Conservation (phyloP, 2,113 vertebrate genomes). For the Silurus meridionalis region DNA sequence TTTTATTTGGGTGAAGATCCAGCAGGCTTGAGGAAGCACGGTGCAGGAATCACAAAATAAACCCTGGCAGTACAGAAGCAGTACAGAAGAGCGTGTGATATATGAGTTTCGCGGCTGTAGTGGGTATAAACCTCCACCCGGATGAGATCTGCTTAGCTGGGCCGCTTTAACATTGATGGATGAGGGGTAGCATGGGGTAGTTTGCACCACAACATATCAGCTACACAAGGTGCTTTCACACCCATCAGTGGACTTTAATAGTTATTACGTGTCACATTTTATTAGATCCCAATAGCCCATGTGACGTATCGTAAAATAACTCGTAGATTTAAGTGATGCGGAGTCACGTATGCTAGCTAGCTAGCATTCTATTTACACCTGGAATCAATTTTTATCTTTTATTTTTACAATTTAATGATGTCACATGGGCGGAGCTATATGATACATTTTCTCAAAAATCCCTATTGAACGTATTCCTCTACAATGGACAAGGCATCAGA, state of each 20-base stretch:
- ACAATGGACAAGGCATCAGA: not conserved
- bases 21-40: constrained; percentile 37
- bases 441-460: no score
- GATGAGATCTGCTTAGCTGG: not conserved
- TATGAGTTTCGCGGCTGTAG: not conserved
- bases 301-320: not conserved
- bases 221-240: not conserved
- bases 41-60: constrained; percentile 50
- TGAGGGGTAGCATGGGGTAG: not conserved
- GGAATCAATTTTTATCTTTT: no score
- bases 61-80: constrained; percentile 43
- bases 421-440: not conserved
- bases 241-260: not conserved
- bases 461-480: not conserved
- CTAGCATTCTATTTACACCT: not conserved
- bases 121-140: not conserved
- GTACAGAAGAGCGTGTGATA: not conserved
- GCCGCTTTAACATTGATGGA: not conserved
- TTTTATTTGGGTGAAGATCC: constrained; percentile 58
- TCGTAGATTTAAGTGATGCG: not conserved
- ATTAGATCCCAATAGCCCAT: not conserved
- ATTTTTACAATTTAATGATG: not conserved
- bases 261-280: not conserved
- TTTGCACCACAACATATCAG: not conserved
- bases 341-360: not conserved